These are phyloP conservation scores for Heteromurus nitidus DNA, from an alignment of 2,888 invertebrate genomes.

Conservation along the genomic window DNA sequence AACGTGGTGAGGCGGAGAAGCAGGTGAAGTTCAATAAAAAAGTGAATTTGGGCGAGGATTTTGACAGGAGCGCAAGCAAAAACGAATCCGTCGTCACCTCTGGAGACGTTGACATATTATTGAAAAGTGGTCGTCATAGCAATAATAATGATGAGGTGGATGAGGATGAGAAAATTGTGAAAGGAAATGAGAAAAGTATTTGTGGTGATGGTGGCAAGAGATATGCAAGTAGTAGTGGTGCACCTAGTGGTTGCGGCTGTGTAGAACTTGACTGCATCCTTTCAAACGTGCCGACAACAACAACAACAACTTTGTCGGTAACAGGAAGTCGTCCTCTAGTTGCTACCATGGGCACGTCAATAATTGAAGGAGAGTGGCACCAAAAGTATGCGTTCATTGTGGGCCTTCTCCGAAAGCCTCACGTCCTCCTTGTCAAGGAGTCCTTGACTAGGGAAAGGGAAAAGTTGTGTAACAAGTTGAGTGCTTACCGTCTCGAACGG, in stretches of 20 bases:
- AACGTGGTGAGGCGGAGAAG: no score
- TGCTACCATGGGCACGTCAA: background rate
- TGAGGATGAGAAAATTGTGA: constrained; percentile 11
- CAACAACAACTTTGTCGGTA: background rate
- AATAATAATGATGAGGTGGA: background rate
- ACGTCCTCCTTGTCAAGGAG: constrained; percentile 70
- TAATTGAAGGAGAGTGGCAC: constrained; percentile 72
- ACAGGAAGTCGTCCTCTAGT: background rate
- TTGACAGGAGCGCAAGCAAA: no score
- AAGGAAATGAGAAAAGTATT: constrained; percentile 1
- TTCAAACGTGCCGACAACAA: background rate
- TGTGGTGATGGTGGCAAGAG: background rate
- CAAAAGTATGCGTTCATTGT: constrained; percentile 73
- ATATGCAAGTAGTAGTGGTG: constrained; percentile 22
- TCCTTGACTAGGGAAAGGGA: constrained; percentile 68
- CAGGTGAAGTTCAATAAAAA: no score
- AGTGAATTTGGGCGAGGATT: no score
- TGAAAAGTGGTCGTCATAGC: no score
- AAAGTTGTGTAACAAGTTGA: constrained; percentile 69
- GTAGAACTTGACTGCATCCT: constrained; percentile 2
- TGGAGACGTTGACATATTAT: no score
- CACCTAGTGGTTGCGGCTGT: constrained; percentile 24
- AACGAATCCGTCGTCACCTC: no score
- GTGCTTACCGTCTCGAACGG: constrained; percentile 69
- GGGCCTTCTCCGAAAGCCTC: constrained; percentile 70